Percentiles rank a stretch among this genome's conserved stretches.
phyloP scores from a whole-genome alignment of 2,113 vertebrate genomes.

The Coturnix japonica region DNA sequence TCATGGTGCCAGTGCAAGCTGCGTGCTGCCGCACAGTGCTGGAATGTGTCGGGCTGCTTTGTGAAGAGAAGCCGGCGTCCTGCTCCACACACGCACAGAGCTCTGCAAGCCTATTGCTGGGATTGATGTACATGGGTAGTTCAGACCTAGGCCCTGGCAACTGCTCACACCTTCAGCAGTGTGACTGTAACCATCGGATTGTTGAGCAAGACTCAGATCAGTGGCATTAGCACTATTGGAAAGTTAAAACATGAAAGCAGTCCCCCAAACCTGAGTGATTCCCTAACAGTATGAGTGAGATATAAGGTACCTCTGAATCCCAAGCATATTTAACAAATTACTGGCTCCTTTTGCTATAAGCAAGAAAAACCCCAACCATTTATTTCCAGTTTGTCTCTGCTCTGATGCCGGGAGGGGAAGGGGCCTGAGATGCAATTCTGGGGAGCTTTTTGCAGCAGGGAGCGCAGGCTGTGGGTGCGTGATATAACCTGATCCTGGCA shows the following conservation, averaged over 20 bases:
- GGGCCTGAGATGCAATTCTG: neutral
- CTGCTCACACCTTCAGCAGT: fast-evolving
- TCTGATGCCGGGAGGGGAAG: neutral
- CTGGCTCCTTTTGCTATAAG: neutral
- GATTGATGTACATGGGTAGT: neutral
- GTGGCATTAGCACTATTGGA: neutral
- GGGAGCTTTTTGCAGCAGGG: neutral
- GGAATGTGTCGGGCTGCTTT: neutral
- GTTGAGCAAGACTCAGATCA: neutral
- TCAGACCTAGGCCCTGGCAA: neutral
- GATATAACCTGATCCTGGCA: neutral
- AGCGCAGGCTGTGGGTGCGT: neutral
- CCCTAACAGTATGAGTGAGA: neutral
- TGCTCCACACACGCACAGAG: fast-evolving
- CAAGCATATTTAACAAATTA: fast-evolving
- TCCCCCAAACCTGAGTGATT: neutral
- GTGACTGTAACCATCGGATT: neutral
- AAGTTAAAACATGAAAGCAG: neutral
- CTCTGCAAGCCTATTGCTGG: neutral
- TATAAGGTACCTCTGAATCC: neutral
- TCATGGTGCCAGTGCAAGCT: neutral
- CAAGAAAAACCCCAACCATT: neutral
- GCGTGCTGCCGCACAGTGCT: neutral
- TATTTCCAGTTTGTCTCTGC: neutral
- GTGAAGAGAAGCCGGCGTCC: fast-evolving